phyloP scores from a whole-genome alignment of 1,140 invertebrate genomes.

The Anthonomus grandis region DNA sequence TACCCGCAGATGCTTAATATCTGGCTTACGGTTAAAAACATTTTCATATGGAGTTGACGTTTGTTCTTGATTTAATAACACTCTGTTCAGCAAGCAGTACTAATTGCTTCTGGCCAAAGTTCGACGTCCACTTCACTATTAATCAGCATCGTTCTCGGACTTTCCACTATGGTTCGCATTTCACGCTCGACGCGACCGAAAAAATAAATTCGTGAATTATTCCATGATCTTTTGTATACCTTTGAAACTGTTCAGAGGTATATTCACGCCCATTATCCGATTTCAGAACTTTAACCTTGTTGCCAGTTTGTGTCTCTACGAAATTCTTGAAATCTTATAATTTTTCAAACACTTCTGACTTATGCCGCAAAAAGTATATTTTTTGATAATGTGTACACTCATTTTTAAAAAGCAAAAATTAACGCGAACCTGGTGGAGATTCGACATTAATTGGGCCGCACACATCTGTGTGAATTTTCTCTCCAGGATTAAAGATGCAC shows the following conservation, averaged over 20 bases:
- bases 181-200: slow-evolving; percentile 46
- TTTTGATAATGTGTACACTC: not conserved
- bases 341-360: slow-evolving; percentile 26
- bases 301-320: slow-evolving; percentile 1
- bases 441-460: slow-evolving; percentile 5
- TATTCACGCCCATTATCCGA: slow-evolving; percentile 38
- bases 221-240: slow-evolving; percentile 25
- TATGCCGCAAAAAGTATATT: slow-evolving; percentile 14
- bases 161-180: slow-evolving; percentile 49
- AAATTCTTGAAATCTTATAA: slow-evolving; percentile 10
- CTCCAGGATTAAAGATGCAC: not conserved
- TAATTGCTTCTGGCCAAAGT: slow-evolving; percentile 52
- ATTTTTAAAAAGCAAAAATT: slow-evolving; percentile 15
- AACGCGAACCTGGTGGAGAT: slow-evolving; percentile 4
- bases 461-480: slow-evolving; percentile 13
- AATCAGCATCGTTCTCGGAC: slow-evolving; percentile 46
- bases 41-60: too few relatives aligned
- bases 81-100: slow-evolving; percentile 46
- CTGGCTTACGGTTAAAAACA: too few relatives aligned
- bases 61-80: slow-evolving; percentile 19
- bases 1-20: too few relatives aligned
- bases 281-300: slow-evolving; percentile 21
- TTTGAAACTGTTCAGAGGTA: slow-evolving; percentile 25
- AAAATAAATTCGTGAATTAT: slow-evolving; percentile 34
- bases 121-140: slow-evolving; percentile 40